A percentile compares a stretch with the other conserved stretches of the same genome.
Conservation (phyloP, 2,113 vertebrate genomes). For the Burhinus oedicnemus region DNA sequence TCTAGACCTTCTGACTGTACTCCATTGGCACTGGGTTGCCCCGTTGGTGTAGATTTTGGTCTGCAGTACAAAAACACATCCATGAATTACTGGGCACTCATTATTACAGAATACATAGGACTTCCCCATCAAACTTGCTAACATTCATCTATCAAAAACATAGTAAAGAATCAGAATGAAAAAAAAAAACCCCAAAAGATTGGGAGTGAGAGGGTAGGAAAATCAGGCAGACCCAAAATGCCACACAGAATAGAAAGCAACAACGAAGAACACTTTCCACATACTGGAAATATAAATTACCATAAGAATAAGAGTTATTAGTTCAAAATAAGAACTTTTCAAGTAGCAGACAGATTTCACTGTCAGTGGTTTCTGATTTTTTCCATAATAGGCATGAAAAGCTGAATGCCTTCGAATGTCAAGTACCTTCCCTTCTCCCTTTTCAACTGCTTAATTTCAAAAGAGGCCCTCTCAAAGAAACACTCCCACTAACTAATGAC, state of each 20-base stretch:
- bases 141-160: background rate
- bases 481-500: background rate
- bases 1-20: slow-evolving; percentile 92
- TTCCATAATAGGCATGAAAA: background rate
- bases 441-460: background rate
- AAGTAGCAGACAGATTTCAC: background rate
- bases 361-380: background rate
- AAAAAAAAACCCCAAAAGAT: background rate
- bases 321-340: slow-evolving; percentile 4
- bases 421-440: background rate
- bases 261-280: background rate
- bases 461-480: background rate
- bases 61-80: slow-evolving; percentile 73
- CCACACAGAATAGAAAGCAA: slow-evolving; percentile 36
- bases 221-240: slow-evolving; percentile 42
- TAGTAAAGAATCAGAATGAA: background rate
- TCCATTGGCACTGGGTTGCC: slow-evolving; percentile 94
- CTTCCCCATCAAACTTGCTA: background rate
- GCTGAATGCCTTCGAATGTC: background rate
- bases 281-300: background rate
- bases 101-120: background rate
- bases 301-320: background rate
- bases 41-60: slow-evolving; percentile 92
- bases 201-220: background rate
- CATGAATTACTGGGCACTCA: background rate